Evolutionary conservation across 2,113 vertebrate genomes (phyloP).

Genomic region (Cyanoramphus novaezelandiae): DNA sequence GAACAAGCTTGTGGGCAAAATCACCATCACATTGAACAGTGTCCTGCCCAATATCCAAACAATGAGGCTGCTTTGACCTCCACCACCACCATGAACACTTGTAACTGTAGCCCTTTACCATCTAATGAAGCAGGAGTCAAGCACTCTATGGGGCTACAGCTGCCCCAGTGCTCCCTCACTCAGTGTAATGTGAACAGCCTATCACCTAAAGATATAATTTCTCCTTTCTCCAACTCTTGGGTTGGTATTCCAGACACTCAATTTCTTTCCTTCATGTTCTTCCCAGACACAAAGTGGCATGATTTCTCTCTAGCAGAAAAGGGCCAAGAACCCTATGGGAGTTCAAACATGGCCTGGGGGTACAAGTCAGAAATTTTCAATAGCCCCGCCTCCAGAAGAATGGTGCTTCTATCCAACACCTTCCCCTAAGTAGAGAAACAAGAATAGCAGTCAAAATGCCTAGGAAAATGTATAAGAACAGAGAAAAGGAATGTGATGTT

Average conservation of each 20-base stretch:
- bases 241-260: neutral
- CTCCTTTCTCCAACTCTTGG: neutral
- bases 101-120: neutral
- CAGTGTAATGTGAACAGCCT: rapidly evolving
- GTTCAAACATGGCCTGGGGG: neutral
- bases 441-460: neutral
- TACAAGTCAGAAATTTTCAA: neutral
- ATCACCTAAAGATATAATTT: neutral
- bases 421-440: neutral
- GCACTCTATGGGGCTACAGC: neutral
- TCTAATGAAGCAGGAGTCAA: neutral
- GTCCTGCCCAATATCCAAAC: neutral
- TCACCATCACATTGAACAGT: neutral
- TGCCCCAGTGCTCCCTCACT: neutral
- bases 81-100: neutral
- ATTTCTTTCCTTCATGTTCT: neutral
- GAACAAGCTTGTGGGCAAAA: neutral
- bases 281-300: neutral
- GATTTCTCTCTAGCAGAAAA: neutral
- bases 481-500: neutral
- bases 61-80: neutral
- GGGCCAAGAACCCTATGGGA: neutral
- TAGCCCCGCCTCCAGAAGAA: neutral
- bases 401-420: neutral
- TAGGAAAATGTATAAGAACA: neutral